phyloP scores from a whole-genome alignment of 37 sponge, comb jelly and placozoan genomes.

The Tethya wilhelma region DNA sequence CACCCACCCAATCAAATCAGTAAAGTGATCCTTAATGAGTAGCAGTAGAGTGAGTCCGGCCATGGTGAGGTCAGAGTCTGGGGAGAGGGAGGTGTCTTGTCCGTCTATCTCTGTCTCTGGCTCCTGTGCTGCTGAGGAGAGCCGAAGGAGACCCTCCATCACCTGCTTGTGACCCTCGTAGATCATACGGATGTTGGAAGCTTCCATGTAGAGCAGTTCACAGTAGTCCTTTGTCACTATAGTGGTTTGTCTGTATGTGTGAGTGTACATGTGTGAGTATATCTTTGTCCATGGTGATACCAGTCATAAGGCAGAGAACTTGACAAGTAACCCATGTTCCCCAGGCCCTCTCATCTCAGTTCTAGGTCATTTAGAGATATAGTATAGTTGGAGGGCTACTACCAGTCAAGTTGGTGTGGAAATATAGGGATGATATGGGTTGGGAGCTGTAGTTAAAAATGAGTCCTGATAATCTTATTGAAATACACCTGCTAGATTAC shows the following conservation, averaged over 20 bases:
- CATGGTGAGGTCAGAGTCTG: constrained; percentile 50
- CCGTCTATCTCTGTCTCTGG: background rate
- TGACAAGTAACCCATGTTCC: too few relatives aligned
- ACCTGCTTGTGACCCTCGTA: constrained; percentile 47
- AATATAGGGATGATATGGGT: too few relatives aligned
- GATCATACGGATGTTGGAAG: constrained; percentile 49
- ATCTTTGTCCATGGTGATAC: too few relatives aligned
- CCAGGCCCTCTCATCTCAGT: too few relatives aligned
- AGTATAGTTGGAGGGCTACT: too few relatives aligned
- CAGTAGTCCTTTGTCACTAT: constrained; percentile 50
- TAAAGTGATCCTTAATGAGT: constrained; percentile 66
- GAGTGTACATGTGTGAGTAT: too few relatives aligned
- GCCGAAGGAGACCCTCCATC: constrained; percentile 28
- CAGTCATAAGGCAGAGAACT: too few relatives aligned
- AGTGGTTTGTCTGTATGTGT: constrained; percentile 36
- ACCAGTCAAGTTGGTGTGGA: too few relatives aligned
- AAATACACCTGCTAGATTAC: too few relatives aligned
- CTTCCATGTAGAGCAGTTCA: constrained; percentile 65
- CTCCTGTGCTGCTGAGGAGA: background rate
- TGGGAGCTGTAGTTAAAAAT: too few relatives aligned
- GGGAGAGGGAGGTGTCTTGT: background rate
- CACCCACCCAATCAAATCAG: constrained; percentile 25
- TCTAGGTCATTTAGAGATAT: too few relatives aligned
- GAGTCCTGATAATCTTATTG: too few relatives aligned
- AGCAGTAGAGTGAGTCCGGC: constrained; percentile 57